Evolutionary conservation across 2,113 vertebrate species (phyloP).

Genomic region (Spermophilus dauricus): DNA sequence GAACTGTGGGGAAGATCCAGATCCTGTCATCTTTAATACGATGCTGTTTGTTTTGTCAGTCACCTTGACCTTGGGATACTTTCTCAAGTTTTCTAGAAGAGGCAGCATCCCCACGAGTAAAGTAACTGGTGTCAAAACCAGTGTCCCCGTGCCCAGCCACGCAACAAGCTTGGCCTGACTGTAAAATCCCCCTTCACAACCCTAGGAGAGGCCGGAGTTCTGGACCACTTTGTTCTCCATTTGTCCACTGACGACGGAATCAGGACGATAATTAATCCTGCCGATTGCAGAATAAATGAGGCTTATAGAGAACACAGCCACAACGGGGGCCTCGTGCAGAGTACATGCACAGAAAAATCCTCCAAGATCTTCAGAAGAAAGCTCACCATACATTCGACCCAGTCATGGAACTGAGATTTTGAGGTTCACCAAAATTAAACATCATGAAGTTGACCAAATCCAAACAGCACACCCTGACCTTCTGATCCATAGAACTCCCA

Average conservation of each 20-base stretch:
- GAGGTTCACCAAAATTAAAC: neutral
- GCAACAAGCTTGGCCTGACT: neutral
- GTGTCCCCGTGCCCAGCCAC: accelerated
- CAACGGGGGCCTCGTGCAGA: neutral
- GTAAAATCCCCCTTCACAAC: neutral
- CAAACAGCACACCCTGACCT: neutral
- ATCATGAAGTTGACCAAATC: constrained; percentile 7
- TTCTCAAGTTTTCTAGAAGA: neutral
- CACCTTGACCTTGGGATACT: neutral
- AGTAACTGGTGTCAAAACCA: neutral
- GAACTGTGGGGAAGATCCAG: too few relatives aligned
- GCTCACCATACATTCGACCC: neutral
- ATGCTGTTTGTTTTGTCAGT: neutral
- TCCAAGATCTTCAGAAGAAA: neutral
- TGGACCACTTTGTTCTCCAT: neutral
- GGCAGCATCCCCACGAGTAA: neutral
- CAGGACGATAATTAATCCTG: constrained; percentile 58
- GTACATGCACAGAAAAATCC: neutral
- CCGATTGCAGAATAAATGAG: constrained; percentile 50
- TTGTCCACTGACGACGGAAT: constrained; percentile 38
- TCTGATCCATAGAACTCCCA: neutral
- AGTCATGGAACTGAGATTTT: neutral
- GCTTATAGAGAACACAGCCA: neutral
- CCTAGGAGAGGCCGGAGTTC: neutral
- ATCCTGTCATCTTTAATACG: neutral